Conservation (phyloP, 1,140 invertebrate genomes). For the Bombus superbus region DNA sequence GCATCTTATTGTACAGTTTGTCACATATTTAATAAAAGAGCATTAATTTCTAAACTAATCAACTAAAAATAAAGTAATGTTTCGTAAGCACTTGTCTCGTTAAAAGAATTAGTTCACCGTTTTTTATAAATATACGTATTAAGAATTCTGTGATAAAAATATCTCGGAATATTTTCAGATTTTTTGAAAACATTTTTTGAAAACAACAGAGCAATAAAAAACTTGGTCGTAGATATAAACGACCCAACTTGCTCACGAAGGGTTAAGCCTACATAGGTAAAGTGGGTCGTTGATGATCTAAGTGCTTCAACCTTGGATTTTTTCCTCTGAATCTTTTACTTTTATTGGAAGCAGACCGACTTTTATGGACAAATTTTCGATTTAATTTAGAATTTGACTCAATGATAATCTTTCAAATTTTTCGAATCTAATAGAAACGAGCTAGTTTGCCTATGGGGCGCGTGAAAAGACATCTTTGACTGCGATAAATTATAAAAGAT, state of each 20-base stretch:
- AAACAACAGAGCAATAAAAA: too few species aligned
- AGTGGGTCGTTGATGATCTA: neutral
- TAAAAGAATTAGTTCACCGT: neutral
- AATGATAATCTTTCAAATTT: neutral
- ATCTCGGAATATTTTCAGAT: too few species aligned
- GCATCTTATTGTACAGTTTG: constrained; percentile 57
- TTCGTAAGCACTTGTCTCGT: neutral
- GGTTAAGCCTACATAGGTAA: neutral
- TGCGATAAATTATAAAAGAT: neutral
- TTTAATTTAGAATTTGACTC: neutral
- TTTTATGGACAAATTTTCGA: too few species aligned
- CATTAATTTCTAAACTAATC: neutral
- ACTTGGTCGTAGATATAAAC: too few species aligned
- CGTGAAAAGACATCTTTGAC: neutral
- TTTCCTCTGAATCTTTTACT: neutral
- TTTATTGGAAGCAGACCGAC: neutral
- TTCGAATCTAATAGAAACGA: neutral
- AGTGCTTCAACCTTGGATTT: neutral
- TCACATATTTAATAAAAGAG: neutral
- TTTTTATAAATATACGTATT: neutral
- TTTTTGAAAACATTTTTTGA: too few species aligned
- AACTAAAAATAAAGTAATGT: neutral
- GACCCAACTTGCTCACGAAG: too few species aligned
- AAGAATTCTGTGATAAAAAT: too few species aligned
- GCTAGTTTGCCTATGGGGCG: neutral